Base-by-base conservation (phyloP, 2,888 invertebrate species). In the Cyclophora albipunctata region DNA sequence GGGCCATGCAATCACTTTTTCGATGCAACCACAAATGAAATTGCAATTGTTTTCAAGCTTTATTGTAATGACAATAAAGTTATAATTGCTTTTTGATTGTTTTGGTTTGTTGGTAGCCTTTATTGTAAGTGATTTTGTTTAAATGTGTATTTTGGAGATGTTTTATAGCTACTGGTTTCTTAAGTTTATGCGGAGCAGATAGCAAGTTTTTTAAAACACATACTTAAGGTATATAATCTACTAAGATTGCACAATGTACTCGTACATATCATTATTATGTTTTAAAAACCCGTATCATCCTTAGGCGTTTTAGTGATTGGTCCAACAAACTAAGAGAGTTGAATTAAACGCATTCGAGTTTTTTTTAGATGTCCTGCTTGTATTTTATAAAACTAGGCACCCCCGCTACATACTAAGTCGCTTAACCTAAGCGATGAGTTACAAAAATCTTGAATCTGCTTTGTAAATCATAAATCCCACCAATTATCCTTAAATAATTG, bases 1-100 rank as follows among this genome's bases (percentile, higher is more conserved):
- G 64, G 69, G 60, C 75, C 77, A 80, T 81, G 78, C 81, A 73
- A 74, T 68, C 67, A 56, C 54, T 64, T 62, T 55, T 57, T 62
- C 54, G 48, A 52, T 40, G 42, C 57, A 55, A 50, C 37, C 51
- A 49, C 45, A 51, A 48, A 50, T 51, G 41, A 50, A 53, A 60
- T 63, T 66, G 63, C 59, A 52, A 60, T 58, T 57, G 59, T 57
- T 59, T 48, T 20, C 47, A 4, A 44, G 40, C 20, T 20, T 20
- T 20, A 20, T 20, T 2, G 20, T 7, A 7, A 37, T 42, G n/a
- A 51, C 42, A 48, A 54, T 52, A 20, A 20, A 55, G 50, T 54
- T 53, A 37, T 49, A 48, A 54, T 51, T 46, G 40, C 34, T 37
- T 46, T 49, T 44, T 49, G 47, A 41, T 47, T 5, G 35, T 20